Evolutionary conservation across 2,797 vertebrate species (phyloP).

Genomic region (Lepus oiostolus): DNA sequence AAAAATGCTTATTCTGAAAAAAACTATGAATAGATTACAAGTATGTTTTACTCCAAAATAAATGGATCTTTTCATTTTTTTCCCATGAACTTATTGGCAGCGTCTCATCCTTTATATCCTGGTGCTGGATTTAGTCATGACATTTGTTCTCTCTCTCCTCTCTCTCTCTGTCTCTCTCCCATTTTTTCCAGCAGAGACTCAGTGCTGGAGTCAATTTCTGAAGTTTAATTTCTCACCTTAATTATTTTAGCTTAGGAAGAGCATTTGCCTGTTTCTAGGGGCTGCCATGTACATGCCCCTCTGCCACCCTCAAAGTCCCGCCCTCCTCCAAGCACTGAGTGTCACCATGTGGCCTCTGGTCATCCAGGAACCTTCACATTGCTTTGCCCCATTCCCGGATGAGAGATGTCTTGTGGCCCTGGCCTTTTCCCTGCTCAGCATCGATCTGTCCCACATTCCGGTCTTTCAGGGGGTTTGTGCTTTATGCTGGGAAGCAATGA

Average conservation of each 20-base stretch:
- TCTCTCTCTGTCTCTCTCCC: neutral
- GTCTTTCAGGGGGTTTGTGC: neutral
- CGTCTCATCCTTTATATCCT: neutral
- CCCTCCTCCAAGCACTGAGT: neutral
- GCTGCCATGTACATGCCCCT: neutral
- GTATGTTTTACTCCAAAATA: too few species aligned
- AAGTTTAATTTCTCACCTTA: conserved; percentile 34
- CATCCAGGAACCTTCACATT: neutral
- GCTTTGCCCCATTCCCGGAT: neutral
- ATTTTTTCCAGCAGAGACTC: conserved; percentile 31
- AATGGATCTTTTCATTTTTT: too few species aligned
- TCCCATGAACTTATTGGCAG: too few species aligned
- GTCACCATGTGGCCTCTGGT: neutral
- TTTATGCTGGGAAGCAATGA: conserved; percentile 26
- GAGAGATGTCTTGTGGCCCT: neutral
- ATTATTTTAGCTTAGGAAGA: neutral
- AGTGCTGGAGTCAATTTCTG: neutral
- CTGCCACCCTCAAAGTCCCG: neutral
- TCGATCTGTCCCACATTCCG: neutral
- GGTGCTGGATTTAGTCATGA: conserved; percentile 33
- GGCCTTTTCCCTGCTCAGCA: neutral
- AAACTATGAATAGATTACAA: too few species aligned
- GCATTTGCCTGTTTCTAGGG: conserved; percentile 26
- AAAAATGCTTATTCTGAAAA: too few species aligned
- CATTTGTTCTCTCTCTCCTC: neutral